Percentiles rank a stretch among this genome's conserved stretches.
phyloP scores from a whole-genome alignment of 2,113 vertebrate species.

The Urocitellus parryii region DNA sequence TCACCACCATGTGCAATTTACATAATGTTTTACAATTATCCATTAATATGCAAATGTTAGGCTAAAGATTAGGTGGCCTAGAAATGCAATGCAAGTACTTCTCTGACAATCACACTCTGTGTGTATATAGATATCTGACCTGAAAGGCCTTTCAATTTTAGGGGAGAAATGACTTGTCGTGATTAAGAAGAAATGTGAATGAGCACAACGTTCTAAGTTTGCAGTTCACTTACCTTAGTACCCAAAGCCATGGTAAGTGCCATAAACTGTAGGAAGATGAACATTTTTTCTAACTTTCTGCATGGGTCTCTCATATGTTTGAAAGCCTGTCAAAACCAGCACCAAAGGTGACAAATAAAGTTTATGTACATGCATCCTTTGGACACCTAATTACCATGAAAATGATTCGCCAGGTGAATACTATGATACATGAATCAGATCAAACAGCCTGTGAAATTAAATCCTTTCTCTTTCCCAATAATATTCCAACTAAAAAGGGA shows the following conservation, averaged over 20 bases:
- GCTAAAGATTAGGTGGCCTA: conserved; percentile 68
- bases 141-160: conserved; percentile 27
- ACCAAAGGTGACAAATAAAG: neutral
- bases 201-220: neutral
- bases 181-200: neutral
- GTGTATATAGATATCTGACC: neutral
- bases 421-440: neutral
- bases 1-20: conserved; percentile 82
- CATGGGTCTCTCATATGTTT: neutral
- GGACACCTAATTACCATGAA: neutral
- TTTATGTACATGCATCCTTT: neutral
- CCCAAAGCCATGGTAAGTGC: neutral
- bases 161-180: neutral
- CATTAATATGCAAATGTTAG: conserved; percentile 87
- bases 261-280: neutral
- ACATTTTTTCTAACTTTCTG: neutral
- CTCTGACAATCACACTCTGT: conserved; percentile 46
- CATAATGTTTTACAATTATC: conserved; percentile 87
- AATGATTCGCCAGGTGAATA: neutral
- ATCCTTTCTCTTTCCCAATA: neutral
- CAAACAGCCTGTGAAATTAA: neutral
- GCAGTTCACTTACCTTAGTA: neutral
- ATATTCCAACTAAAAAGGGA: neutral
- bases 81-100: conserved; percentile 72
- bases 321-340: neutral